Percentiles rank a stretch among this genome's conserved stretches.
phyloP scores from a whole-genome alignment of 2,113 vertebrate species.

The Suricata suricatta region DNA sequence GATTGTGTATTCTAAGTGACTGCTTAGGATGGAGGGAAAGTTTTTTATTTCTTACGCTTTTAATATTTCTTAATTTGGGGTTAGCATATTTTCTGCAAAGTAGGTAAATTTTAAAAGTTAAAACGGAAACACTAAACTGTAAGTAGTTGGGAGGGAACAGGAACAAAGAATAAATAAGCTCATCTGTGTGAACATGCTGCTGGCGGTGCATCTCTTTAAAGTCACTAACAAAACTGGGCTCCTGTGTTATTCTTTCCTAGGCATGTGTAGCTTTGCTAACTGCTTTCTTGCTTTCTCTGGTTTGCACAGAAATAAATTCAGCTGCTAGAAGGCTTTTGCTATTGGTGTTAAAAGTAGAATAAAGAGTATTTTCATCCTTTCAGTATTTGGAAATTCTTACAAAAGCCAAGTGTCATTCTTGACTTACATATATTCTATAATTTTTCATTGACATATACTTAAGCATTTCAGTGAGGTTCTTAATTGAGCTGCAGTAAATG shows the following conservation, averaged over 20 bases:
- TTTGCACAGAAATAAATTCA: constrained; percentile 39
- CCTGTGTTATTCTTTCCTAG: neutral
- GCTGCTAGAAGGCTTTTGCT: neutral
- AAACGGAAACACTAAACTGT: neutral
- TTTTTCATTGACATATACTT: constrained; percentile 29
- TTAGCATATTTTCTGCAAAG: constrained; percentile 1
- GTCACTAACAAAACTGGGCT: constrained; percentile 58
- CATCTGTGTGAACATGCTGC: constrained; percentile 57
- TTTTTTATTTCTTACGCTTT: neutral
- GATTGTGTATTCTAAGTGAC: neutral
- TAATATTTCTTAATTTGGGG: neutral
- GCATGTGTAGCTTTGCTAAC: constrained; percentile 23
- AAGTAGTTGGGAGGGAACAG: neutral
- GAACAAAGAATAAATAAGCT: neutral
- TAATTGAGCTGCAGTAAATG: constrained; percentile 30
- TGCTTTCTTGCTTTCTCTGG: constrained; percentile 51
- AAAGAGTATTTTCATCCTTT: constrained; percentile 19
- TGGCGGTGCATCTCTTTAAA: neutral
- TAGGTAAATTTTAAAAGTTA: neutral
- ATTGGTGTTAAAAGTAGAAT: constrained; percentile 36
- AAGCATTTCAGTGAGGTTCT: constrained; percentile 45
- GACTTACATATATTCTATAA: neutral
- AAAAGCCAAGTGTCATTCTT: neutral
- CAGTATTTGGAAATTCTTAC: constrained; percentile 31
- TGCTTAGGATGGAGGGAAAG: neutral